phyloP scores from a whole-genome alignment of 2,888 invertebrate genomes.

The Hypomecis atomaria region DNA sequence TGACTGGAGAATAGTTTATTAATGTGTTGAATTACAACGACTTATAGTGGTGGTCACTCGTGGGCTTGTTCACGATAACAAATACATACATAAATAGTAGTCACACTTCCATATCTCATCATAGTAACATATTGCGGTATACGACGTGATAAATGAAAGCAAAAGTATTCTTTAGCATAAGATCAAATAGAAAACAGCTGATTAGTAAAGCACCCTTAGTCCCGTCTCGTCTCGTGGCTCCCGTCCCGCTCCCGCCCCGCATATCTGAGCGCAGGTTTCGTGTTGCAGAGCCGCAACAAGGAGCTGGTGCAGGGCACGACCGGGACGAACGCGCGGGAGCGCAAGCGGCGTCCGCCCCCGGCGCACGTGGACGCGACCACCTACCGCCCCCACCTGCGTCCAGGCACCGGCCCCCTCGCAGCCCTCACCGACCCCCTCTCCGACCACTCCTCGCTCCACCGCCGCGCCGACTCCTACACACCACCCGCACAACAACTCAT shows the following conservation, averaged over 20 bases:
- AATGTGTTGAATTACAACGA: too few species aligned
- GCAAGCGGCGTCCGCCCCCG: conserved; percentile 51
- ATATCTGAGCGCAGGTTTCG: conserved; percentile 71
- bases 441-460: conserved; percentile 63
- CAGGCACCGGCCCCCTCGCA: conserved; percentile 60
- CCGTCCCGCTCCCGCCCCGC: conserved; percentile 40
- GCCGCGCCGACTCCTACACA: conserved; percentile 66
- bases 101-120: too few species aligned
- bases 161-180: too few species aligned
- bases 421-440: conserved; percentile 52
- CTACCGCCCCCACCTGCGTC: conserved; percentile 69
- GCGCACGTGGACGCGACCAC: conserved; percentile 66
- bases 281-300: conserved; percentile 83
- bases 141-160: too few species aligned
- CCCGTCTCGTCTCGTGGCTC: not conserved
- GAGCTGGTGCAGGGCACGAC: conserved; percentile 61
- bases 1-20: too few species aligned
- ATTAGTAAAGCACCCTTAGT: not conserved
- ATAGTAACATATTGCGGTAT: too few species aligned
- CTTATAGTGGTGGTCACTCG: too few species aligned
- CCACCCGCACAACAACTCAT: conserved; percentile 58
- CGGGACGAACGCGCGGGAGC: conserved; percentile 39
- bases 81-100: too few species aligned
- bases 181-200: too few species aligned
- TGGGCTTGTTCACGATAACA: too few species aligned